Percentiles rank a stretch among this genome's conserved stretches.
Evolutionary conservation across 2,888 invertebrate species (phyloP).

Genomic region (Aleiodes leptofemur): DNA sequence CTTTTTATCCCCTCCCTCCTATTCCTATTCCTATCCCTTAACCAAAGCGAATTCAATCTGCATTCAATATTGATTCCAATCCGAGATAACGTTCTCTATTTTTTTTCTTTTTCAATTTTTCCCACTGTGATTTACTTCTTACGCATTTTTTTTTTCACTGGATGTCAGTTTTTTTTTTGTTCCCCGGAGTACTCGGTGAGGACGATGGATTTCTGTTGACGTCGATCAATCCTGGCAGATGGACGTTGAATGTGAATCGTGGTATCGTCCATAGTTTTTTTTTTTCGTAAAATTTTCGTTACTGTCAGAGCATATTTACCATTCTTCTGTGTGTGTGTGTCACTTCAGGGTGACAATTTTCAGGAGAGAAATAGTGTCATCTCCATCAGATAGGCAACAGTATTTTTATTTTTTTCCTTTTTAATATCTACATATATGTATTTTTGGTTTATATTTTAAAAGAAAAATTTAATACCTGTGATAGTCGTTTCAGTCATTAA

Average conservation of each 20-base stretch:
- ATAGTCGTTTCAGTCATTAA: slow-evolving; percentile 23
- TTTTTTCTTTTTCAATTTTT: slow-evolving; percentile 17
- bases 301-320: slow-evolving; percentile 14
- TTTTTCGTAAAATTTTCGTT: slow-evolving; percentile 5
- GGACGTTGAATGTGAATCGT: slow-evolving; percentile 45
- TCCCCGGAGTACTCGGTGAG: too few relatives aligned
- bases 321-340: background rate
- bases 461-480: background rate
- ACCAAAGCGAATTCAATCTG: slow-evolving; percentile 67
- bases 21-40: slow-evolving; percentile 35
- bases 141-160: slow-evolving; percentile 48
- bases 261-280: slow-evolving; percentile 7
- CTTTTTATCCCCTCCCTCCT: slow-evolving; percentile 54
- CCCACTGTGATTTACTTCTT: slow-evolving; percentile 70
- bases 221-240: slow-evolving; percentile 40
- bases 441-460: background rate
- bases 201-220: slow-evolving; percentile 12
- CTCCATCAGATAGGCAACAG: background rate
- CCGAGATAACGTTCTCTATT: slow-evolving; percentile 64
- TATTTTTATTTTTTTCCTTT: background rate
- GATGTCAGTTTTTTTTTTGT: background rate
- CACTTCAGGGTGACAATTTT: slow-evolving; percentile 2
- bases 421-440: background rate
- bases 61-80: slow-evolving; percentile 73
- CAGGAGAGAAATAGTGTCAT: slow-evolving; percentile 3